A percentile compares a stretch with the other conserved stretches of the same genome.
phyloP scores from a whole-genome alignment of 2,113 vertebrate genomes.

The Natator depressus region DNA sequence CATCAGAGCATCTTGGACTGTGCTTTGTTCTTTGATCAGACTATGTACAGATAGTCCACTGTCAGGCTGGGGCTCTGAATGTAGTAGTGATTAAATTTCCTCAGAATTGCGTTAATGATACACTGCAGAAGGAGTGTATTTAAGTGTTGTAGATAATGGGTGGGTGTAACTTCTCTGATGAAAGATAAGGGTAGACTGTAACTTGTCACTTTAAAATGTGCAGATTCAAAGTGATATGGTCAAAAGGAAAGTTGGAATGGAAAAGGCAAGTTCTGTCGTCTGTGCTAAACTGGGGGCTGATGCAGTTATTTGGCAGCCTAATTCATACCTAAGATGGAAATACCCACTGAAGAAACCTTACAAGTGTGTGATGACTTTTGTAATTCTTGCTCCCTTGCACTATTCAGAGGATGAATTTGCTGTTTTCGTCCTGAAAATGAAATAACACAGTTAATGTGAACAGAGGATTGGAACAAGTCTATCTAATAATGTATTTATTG shows the following conservation, averaged over 20 bases:
- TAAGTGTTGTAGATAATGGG: not conserved
- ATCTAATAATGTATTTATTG: not conserved
- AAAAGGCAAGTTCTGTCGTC: not conserved
- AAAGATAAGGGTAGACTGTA: not conserved
- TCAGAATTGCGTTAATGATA: not conserved
- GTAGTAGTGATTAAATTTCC: not conserved
- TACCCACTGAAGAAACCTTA: not conserved
- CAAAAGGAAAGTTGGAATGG: not conserved
- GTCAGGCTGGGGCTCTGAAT: not conserved
- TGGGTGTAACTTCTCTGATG: not conserved
- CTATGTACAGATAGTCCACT: not conserved
- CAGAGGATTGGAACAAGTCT: not conserved
- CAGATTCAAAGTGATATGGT: not conserved
- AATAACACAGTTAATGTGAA: not conserved
- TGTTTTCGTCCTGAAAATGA: not conserved
- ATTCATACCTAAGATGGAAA: not conserved
- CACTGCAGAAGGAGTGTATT: not conserved
- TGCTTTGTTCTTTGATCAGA: not conserved
- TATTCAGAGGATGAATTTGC: not conserved
- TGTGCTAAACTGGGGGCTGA: not conserved
- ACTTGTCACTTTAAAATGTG: not conserved
- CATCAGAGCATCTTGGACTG: not conserved
- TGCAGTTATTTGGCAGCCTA: not conserved
- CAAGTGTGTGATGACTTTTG: fast-evolving
- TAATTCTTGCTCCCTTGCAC: not conserved